Evolutionary conservation across 2,888 invertebrate genomes (phyloP).

Genomic region (Epicampocera succincta): DNA sequence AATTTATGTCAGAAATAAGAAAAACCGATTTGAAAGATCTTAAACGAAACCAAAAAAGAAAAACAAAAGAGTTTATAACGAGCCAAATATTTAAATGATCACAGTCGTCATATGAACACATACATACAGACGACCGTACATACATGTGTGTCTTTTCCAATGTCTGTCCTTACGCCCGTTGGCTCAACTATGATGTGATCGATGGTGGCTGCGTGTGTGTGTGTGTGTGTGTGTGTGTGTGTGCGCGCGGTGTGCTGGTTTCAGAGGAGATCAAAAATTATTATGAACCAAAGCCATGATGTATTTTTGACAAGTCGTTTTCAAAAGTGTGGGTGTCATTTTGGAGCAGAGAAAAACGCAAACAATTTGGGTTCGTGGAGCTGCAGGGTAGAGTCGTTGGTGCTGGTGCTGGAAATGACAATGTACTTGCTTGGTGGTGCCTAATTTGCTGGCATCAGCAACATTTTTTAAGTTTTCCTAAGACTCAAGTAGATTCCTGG

Average conservation of each 20-base stretch:
- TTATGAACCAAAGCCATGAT: slow-evolving; percentile 63
- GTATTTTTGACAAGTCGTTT: slow-evolving; percentile 69
- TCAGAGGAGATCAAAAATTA: slow-evolving; percentile 47
- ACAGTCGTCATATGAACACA: slow-evolving; percentile 50
- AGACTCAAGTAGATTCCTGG: slow-evolving; percentile 32
- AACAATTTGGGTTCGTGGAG: not conserved
- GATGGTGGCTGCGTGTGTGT: no score
- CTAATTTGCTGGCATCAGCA: not conserved
- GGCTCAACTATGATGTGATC: not conserved
- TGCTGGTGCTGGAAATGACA: not conserved
- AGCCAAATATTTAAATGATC: slow-evolving; percentile 55
- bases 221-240: slow-evolving; percentile 6
- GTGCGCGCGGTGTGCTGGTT: slow-evolving; percentile 21
- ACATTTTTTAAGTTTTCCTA: slow-evolving; percentile 20
- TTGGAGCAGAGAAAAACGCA: slow-evolving; percentile 55
- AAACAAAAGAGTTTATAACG: slow-evolving; percentile 17
- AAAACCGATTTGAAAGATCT: slow-evolving; percentile 35
- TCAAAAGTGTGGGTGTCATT: slow-evolving; percentile 67
- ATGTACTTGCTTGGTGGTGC: not conserved
- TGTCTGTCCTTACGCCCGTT: slow-evolving; percentile 21
- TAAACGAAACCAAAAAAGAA: slow-evolving; percentile 11
- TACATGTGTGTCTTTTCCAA: slow-evolving; percentile 11
- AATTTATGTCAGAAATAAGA: slow-evolving; percentile 70
- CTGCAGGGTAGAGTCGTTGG: not conserved
- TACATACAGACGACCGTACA: not conserved